These are phyloP conservation scores for Drosophila erecta DNA, from an alignment of 1,140 invertebrate genomes.

Conservation along the genomic window DNA sequence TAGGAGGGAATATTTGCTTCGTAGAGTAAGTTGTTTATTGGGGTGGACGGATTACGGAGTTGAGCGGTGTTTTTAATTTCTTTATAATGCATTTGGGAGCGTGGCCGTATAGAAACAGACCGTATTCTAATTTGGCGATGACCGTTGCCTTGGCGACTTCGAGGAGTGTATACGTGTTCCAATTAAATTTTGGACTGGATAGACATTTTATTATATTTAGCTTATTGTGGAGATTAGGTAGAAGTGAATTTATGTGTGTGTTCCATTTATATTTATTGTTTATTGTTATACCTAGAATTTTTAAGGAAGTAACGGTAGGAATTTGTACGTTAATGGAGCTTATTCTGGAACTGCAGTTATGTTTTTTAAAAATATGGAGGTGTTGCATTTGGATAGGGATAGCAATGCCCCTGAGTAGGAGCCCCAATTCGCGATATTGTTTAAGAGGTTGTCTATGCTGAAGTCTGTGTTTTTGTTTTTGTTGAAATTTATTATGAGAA, in stretches of 20 bases:
- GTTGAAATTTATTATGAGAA: not conserved
- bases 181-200: too few species aligned
- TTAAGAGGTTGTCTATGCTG: too few species aligned
- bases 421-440: too few species aligned
- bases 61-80: constrained; percentile 9
- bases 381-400: too few species aligned
- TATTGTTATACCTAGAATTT: constrained; percentile 5
- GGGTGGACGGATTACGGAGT: constrained; percentile 3
- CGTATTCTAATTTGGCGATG: constrained; percentile 3
- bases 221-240: not conserved
- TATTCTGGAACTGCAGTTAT: too few species aligned
- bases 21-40: too few species aligned
- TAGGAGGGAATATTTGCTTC: constrained; percentile 2
- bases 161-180: too few species aligned
- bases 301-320: not conserved
- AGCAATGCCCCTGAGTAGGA: too few species aligned
- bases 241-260: not conserved
- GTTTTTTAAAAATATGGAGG: too few species aligned
- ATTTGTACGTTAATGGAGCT: not conserved
- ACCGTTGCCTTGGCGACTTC: too few species aligned
- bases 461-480: too few species aligned
- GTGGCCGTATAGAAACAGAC: not conserved
- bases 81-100: constrained; percentile 6
- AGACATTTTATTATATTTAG: not conserved
- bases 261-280: not conserved